phyloP scores from a whole-genome alignment of 2,797 vertebrate species.

The Enteromius afrohamiltoni region DNA sequence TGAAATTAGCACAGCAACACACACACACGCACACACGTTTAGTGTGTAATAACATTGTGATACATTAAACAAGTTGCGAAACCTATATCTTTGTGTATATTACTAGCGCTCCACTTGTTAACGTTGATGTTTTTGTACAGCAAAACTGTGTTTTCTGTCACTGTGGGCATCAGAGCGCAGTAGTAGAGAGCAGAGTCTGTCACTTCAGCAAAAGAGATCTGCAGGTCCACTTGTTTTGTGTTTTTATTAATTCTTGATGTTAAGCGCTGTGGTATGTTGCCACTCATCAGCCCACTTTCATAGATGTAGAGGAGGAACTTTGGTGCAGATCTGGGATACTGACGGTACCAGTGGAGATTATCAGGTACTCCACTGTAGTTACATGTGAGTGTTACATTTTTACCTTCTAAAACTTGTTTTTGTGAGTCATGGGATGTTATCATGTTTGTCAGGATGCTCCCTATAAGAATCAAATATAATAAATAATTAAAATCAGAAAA shows the following conservation, averaged over 20 bases:
- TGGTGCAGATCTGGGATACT: conserved; percentile 24
- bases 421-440: conserved; percentile 6
- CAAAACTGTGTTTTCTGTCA: not conserved
- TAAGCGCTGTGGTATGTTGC: not conserved
- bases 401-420: conserved; percentile 12
- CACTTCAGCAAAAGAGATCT: conserved; percentile 12
- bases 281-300: conserved; percentile 3
- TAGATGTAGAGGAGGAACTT: conserved; percentile 19
- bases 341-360: conserved; percentile 12
- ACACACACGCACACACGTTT: not conserved
- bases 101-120: not conserved
- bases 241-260: not conserved
- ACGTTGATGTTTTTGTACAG: conserved; percentile 32
- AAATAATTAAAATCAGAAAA: not conserved
- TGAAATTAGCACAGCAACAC: not conserved
- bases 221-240: not conserved
- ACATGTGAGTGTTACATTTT: not conserved
- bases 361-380: conserved; percentile 26
- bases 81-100: not conserved
- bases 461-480: not conserved
- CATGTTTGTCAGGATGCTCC: not conserved
- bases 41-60: not conserved
- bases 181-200: conserved; percentile 27
- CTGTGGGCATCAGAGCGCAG: conserved; percentile 35
- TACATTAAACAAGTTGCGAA: not conserved